These are phyloP conservation scores for Eospalax fontanierii DNA, from an alignment of 2,797 vertebrate genomes.

Conservation along the genomic window DNA sequence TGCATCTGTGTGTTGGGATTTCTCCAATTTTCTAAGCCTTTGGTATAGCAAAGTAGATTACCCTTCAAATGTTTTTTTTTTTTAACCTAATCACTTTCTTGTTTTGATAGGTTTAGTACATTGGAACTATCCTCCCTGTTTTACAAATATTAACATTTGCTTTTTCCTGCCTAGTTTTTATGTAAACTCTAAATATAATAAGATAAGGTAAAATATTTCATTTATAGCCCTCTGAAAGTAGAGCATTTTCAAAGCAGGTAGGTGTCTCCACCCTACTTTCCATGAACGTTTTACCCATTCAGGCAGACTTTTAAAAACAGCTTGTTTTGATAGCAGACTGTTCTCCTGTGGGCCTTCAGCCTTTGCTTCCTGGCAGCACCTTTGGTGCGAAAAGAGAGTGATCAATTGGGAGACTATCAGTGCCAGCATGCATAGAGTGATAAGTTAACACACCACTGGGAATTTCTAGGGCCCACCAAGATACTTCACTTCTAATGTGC, in stretches of 20 bases:
- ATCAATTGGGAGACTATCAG: slow-evolving; percentile 95
- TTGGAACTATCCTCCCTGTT: slow-evolving; percentile 34
- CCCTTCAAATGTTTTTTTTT: slow-evolving; percentile 65
- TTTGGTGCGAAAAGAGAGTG: slow-evolving; percentile 92
- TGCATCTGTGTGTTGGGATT: slow-evolving; percentile 68
- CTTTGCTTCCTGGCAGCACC: slow-evolving; percentile 93
- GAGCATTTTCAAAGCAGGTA: slow-evolving; percentile 91
- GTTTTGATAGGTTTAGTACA: slow-evolving; percentile 68
- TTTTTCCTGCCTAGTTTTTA: slow-evolving; percentile 88
- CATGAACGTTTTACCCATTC: slow-evolving; percentile 92
- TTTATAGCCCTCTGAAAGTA: slow-evolving; percentile 90
- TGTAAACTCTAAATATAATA: slow-evolving; percentile 88
- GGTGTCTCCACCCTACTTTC: slow-evolving; percentile 92
- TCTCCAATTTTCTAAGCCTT: slow-evolving; percentile 47
- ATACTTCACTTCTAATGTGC: slow-evolving; percentile 96
- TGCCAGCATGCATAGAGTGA: slow-evolving; percentile 94
- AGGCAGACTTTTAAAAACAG: slow-evolving; percentile 92
- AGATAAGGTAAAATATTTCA: slow-evolving; percentile 90
- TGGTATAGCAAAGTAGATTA: slow-evolving; percentile 75
- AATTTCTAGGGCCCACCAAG: slow-evolving; percentile 94
- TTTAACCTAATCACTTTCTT: slow-evolving; percentile 68
- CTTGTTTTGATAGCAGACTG: slow-evolving; percentile 93
- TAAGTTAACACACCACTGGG: slow-evolving; percentile 95
- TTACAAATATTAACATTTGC: slow-evolving; percentile 86
- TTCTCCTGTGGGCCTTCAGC: slow-evolving; percentile 92